Base-by-base conservation (phyloP, 1,140 invertebrate species). In the Hylyphantes graminicola region DNA sequence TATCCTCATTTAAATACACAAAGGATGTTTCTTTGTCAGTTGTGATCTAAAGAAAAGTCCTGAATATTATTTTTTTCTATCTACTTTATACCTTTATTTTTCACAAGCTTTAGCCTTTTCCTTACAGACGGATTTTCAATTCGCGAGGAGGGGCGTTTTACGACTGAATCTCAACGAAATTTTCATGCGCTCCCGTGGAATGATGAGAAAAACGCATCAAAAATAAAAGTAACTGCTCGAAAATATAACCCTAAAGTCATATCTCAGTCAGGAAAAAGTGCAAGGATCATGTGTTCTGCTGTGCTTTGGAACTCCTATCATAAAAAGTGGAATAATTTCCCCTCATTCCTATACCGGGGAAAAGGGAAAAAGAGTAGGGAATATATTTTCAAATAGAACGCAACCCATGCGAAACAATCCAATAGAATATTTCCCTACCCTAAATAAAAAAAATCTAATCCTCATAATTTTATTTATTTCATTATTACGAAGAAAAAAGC, bases 11-110 rank as follows among this genome's bases (percentile, higher is more conserved):
- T 76, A 64, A 76, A 76, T 76, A 76, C 59, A 64, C 74, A 76
- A 76, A 63, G 53, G 74, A 76, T 76, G 74, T 64, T 76, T 76
- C 74, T 76, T 51, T 63, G 74, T 76, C 74, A 76, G 21, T 76
- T 61, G 64, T 53, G 35, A 64, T 51, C 64, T 61, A 67, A 12
- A 12, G n/a, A 53, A 64, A 64, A 64, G 55, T 21, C 57, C 21
- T 53, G 21, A 17, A 19, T 11, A 35, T 74, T 57, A 57, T 74
- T 54, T 54, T 57, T 54, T 57, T 21, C 10, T 57, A n/a, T 74
- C 21, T 51, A 12, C 21, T 55, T 64, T 64, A 61, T 61, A 50
- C 55, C 53, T 19, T 76, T 76, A 63, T 76, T 76, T 64, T 63
- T 67, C 59, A 11, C 19, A 21, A 61, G 17, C 48, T 64, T 76